Base-by-base conservation (phyloP, 2,888 invertebrate genomes). In the Acronicta psi region DNA sequence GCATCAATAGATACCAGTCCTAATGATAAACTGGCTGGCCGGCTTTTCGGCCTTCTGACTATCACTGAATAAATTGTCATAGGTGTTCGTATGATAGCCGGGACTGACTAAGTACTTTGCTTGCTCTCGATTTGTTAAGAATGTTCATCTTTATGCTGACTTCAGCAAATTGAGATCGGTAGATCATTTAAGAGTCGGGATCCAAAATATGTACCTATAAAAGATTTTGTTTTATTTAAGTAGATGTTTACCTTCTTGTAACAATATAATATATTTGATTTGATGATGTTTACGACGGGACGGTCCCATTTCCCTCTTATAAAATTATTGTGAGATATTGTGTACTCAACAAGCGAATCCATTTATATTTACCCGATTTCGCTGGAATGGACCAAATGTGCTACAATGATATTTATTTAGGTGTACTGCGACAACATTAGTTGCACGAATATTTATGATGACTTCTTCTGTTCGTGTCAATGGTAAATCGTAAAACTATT, bases 321-420 rank as follows among this genome's bases (percentile, higher is more conserved):
- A 5, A 14, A 54, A 55, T 41, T 16, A 41, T 41, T 11, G n/a
- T n/a, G 14, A 43, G 11, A 25, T 36, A 45, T 9, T 8, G n/a
- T 17, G 18, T 31, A 25, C 17, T 29, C 41, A 58, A 44, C 20
- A 34, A 36, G 11, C 18, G 13, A 44, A 29, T 13, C 6, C 17
- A 17, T 31, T 16, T 43, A 20, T 23, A 31, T 44, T 29, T 41
- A 44, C 29, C 11, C n/a, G n/a, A 29, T 9, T 38, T 10, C 6
- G n/a, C 25, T 10, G 7, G 9, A 67, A 36, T 29, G 11, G 9
- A 14, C 20, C 42, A 11, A 31, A 49, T 43, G 14, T 36, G 9
- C n/a, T 9, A 47, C 36, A 53, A 9, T 51, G 9, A 4, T 67
- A 18, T 64, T 59, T 59, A 52, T 59, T 67, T 52, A 47, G 52